These are phyloP conservation scores for Periophthalmus modestus DNA, from an alignment of 2,113 vertebrate species.

Conservation along the genomic window DNA sequence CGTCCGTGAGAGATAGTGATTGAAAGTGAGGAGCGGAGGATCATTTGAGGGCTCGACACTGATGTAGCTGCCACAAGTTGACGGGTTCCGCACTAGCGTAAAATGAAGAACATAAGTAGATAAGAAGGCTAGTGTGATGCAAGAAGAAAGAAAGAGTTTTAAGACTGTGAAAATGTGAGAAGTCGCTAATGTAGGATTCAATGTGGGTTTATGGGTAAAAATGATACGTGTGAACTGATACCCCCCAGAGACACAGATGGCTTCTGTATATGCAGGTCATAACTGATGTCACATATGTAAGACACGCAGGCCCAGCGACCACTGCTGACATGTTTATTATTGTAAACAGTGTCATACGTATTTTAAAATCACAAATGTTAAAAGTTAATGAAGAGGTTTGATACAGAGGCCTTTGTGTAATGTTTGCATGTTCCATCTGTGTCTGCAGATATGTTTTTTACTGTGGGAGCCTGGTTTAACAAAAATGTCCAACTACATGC, in stretches of 20 bases:
- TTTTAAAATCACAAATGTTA: not conserved
- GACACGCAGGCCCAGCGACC: not conserved
- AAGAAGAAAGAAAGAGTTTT: slow-evolving; percentile 51
- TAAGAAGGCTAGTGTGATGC: slow-evolving; percentile 51
- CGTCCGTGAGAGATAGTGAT: slow-evolving; percentile 47
- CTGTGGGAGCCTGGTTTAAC: too few relatives aligned
- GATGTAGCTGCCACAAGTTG: slow-evolving; percentile 46
- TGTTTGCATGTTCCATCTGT: too few relatives aligned
- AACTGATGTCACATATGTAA: not conserved
- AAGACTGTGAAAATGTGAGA: slow-evolving; percentile 33
- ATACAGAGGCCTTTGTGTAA: too few relatives aligned
- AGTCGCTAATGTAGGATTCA: slow-evolving; percentile 41
- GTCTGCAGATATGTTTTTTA: too few relatives aligned
- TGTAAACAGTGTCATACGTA: not conserved
- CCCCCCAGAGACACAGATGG: not conserved
- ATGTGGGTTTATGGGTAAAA: slow-evolving; percentile 26
- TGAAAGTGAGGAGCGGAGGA: slow-evolving; percentile 61
- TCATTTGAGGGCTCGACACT: slow-evolving; percentile 52
- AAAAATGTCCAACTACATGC: too few relatives aligned
- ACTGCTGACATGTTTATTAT: not conserved
- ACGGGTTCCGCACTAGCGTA: slow-evolving; percentile 39
- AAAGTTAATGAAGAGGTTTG: not conserved
- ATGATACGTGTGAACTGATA: not conserved
- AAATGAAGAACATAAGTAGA: slow-evolving; percentile 59
- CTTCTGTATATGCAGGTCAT: not conserved